These are phyloP conservation scores for Carlito syrichta DNA, from an alignment of 2,113 vertebrate genomes.

Conservation along the genomic window DNA sequence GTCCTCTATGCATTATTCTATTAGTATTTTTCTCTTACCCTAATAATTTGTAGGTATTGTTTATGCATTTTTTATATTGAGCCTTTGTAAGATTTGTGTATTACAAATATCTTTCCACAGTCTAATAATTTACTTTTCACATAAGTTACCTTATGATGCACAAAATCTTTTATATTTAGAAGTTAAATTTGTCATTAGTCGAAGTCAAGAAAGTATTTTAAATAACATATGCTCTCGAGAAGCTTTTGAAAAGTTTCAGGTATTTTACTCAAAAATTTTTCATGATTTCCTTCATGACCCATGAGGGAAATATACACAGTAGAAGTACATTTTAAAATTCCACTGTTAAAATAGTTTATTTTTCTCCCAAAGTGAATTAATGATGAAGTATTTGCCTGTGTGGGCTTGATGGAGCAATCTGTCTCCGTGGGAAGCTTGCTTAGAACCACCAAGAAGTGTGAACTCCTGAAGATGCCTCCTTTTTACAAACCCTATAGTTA, in stretches of 20 bases:
- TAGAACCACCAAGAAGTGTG: conserved; percentile 60
- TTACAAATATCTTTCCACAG: background rate
- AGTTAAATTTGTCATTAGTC: background rate
- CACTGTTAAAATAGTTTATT: conserved; percentile 68
- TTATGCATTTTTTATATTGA: background rate
- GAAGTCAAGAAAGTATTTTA: background rate
- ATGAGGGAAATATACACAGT: background rate
- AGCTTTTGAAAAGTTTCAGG: conserved; percentile 11
- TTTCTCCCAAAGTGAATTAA: conserved; percentile 73
- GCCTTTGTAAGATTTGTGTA: conserved; percentile 58
- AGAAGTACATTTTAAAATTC: conserved; percentile 68
- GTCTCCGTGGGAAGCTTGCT: conserved; percentile 75
- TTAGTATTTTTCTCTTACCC: background rate
- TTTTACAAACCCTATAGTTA: conserved; percentile 44
- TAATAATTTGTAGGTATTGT: background rate
- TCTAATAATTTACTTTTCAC: background rate
- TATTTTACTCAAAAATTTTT: background rate
- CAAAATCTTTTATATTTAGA: background rate
- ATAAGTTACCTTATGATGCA: background rate
- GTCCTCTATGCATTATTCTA: background rate
- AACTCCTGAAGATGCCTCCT: conserved; percentile 57
- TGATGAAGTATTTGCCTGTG: conserved; percentile 76
- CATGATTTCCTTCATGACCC: background rate
- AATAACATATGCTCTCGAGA: background rate
- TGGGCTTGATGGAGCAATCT: conserved; percentile 76